phyloP scores from a whole-genome alignment of 2,888 invertebrate genomes.

The Malthinus seriepunctatus region DNA sequence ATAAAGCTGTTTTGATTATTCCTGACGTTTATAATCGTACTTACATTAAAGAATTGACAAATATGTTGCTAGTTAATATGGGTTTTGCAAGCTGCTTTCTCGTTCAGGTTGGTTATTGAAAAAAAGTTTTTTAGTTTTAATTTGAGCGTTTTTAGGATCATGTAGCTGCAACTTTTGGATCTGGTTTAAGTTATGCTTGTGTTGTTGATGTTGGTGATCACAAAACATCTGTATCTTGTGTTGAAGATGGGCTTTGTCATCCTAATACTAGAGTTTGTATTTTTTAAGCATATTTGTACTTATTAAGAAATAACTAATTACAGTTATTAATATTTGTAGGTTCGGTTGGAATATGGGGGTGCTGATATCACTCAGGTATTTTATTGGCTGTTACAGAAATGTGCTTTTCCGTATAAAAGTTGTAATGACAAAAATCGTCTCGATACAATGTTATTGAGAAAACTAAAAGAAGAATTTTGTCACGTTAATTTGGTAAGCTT shows the following conservation, averaged over 20 bases:
- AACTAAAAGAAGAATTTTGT: conserved; percentile 87
- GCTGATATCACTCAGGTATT: conserved; percentile 90
- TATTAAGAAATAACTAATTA: not conserved
- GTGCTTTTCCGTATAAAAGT: conserved; percentile 86
- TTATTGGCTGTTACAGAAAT: conserved; percentile 85
- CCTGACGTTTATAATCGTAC: conserved; percentile 88
- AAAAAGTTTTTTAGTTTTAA: conserved; percentile 29
- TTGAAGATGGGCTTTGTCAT: conserved; percentile 94
- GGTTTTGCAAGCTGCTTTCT: conserved; percentile 86
- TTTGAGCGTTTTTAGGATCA: conserved; percentile 65
- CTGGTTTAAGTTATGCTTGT: conserved; percentile 84
- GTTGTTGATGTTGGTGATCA: conserved; percentile 95
- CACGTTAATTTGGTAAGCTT: conserved; percentile 75
- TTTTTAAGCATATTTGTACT: not conserved
- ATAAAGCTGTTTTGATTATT: conserved; percentile 84
- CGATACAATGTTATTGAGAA: conserved; percentile 79
- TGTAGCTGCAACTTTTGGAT: conserved; percentile 84
- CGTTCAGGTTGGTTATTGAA: conserved; percentile 63
- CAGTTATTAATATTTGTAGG: conserved; percentile 37
- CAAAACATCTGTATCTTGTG: conserved; percentile 94
- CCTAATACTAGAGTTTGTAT: conserved; percentile 73
- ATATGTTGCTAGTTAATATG: conserved; percentile 76
- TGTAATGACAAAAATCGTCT: conserved; percentile 74
- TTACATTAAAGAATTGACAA: conserved; percentile 83
- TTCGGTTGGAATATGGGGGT: conserved; percentile 85